Percentiles rank a stretch among this genome's conserved stretches.
Evolutionary conservation across 92 coral and sea anemone genomes (phyloP).

Genomic region (Micromussa lordhowensis): DNA sequence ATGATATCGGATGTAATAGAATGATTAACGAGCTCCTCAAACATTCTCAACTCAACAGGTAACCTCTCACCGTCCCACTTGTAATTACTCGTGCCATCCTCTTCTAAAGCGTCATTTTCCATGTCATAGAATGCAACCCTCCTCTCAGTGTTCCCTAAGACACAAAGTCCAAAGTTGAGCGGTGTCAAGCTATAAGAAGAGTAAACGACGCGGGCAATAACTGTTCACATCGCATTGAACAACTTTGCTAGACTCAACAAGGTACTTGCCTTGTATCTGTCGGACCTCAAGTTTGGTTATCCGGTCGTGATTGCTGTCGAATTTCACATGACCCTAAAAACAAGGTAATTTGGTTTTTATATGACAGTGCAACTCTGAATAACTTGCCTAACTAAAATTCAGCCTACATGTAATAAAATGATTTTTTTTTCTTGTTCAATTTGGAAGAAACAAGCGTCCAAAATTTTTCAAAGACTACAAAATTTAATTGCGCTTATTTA

Average conservation of each 20-base stretch:
- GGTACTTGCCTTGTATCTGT: slow-evolving; percentile 67
- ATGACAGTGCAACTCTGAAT: background rate
- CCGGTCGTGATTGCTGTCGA: slow-evolving; percentile 67
- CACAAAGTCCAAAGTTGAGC: background rate
- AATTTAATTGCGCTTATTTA: no score
- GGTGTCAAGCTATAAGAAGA: background rate
- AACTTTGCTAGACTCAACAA: no score
- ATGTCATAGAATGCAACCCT: slow-evolving; percentile 76
- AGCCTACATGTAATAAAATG: no score
- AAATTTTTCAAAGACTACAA: no score
- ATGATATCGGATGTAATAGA: background rate
- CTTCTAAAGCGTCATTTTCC: slow-evolving; percentile 66
- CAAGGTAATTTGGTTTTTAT: background rate
- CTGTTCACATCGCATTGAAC: no score
- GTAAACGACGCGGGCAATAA: background rate
- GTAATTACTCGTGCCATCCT: slow-evolving; percentile 36
- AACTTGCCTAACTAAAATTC: background rate
- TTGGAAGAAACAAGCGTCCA: no score
- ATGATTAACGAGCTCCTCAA: background rate
- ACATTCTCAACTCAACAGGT: background rate
- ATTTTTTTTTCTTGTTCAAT: no score
- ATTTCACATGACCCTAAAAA: slow-evolving; percentile 69
- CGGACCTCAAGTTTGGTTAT: slow-evolving; percentile 72
- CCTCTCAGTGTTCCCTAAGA: slow-evolving; percentile 58
- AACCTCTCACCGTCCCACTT: slow-evolving; percentile 64